Evolutionary conservation across 2,797 vertebrate species (phyloP).

Genomic region (Ctenopoma kingsleyae): DNA sequence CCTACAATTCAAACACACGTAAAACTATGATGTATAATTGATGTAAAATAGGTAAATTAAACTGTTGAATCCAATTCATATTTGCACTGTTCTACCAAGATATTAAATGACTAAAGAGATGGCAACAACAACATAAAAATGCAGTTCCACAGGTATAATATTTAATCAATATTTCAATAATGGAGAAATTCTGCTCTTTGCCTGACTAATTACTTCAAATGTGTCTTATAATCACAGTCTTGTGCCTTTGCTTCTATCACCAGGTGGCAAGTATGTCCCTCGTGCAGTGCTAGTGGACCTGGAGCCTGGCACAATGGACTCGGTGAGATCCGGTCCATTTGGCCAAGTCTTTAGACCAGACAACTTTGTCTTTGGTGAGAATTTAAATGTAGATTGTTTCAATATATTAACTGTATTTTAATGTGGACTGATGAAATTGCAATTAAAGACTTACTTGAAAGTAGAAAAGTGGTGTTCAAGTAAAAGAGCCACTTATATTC

Average conservation of each 20-base stretch:
- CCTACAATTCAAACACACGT: no score
- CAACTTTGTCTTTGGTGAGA: constrained; percentile 78
- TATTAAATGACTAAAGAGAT: no score
- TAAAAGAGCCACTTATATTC: background rate
- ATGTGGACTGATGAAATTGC: background rate
- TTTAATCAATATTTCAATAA: no score
- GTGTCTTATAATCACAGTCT: background rate
- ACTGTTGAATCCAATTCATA: no score
- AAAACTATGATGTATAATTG: no score
- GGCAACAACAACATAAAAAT: no score
- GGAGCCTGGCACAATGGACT: constrained; percentile 78
- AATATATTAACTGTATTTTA: background rate
- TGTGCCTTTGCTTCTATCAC: background rate
- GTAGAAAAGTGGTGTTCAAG: no score
- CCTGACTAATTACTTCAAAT: no score
- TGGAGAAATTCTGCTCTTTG: no score
- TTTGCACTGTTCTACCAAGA: no score
- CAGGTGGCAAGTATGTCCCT: constrained; percentile 76
- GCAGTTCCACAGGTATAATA: no score
- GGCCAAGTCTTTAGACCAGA: constrained; percentile 75
- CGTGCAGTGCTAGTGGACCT: constrained; percentile 75
- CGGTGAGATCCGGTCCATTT: constrained; percentile 73
- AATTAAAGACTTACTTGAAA: background rate
- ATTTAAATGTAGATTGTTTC: background rate
- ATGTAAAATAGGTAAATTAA: no score